Evolutionary conservation across 2,797 vertebrate genomes (phyloP), one percentile per base, ranked within the genome.

Genomic region (Loriculus beryllinus): DNA sequence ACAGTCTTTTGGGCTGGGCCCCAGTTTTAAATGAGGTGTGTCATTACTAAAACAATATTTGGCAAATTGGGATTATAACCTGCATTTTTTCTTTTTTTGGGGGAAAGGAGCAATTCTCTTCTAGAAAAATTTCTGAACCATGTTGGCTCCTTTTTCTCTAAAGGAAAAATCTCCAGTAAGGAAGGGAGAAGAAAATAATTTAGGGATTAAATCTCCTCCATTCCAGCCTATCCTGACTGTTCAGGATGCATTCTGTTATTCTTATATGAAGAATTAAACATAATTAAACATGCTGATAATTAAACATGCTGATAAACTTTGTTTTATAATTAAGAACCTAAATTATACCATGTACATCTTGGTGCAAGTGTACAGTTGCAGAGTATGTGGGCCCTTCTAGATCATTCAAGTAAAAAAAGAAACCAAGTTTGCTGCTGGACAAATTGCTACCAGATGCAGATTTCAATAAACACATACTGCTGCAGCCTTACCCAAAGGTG

Each of bases 361-460:
- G 57, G 69, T 85, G 92, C 94, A 92, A 88, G 96, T 65, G 47
- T 97, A 76, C 86, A 92, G 69, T 97, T 96, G 86, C 84, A 56
- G 95, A 91, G 54, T 94, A 57, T 96, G 89, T 78, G 91, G 96
- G 92, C 93, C 97, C 94, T 97, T 86, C 88, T 92, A 97, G 97
- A 87, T 95, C 91, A 82, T 96, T 96, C 26, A 68, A 90, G 76
- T 92, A 42, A 72, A 69, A 81, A 88, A 86, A 72, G 91, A 78
- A 82, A 92, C 78, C 86, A 90, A 87, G 67, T 93, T 97, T 96
- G 92, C 96, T 97, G 95, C 95, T 96, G 93, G 90, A 95, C 93
- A 97, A 94, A 98, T 97, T 82, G 87, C 85, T 96, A 93, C 97
- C 98, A 98, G 98, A 97, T 98, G 98, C 96, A 88, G 94, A 95